Evolutionary conservation across 2,113 vertebrate genomes (phyloP), one percentile per base, ranked within the genome.

Genomic region (Ictalurus furcatus): DNA sequence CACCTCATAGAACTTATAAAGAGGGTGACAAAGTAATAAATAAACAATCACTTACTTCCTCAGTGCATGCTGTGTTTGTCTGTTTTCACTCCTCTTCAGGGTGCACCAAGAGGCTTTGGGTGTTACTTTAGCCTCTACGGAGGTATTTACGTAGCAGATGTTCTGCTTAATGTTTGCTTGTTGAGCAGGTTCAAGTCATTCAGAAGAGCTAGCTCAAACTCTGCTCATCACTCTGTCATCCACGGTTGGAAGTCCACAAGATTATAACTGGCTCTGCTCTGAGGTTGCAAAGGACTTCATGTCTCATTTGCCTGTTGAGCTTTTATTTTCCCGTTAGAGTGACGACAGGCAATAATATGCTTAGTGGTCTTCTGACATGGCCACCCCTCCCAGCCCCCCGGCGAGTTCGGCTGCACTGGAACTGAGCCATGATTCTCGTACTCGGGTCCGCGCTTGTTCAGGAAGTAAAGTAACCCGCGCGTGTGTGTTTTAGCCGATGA

Each of bases 21-120:
- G 28, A 67, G 9, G 11, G 63, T 67, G 28, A 3, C n/a, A 71
- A 71, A 17, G 91, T 85, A 88, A 91, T 92, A 95, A 95, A 94
- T 44, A 44, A 44, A 44, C 91, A 94, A 91, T 93, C 91, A 89
- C 84, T 71, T 90, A 90, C 91, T 91, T 86, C 82, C 52, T 65
- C 54, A 81, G 48, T 8, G 79, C 61, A 84, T 84, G 25, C 65
- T 11, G 59, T 13, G 34, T 67, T 85, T 85, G 44, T 69, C 44
- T 34, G 59, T 84, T 34, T 40, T 30, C 17, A 28, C 52, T 74
- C 11, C 2, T 73, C n/a, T 85, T n/a, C 65, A 34, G 65, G 84
- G 44, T 86, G 52, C n/a, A 58, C 14, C 44, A 48, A 86, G 67
- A 86, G 52, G 85, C n/a, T 85, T 54, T 17, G 25, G 40, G 61